A percentile compares a stretch with the other conserved stretches of the same genome.
These are phyloP conservation scores for Salticus scenicus DNA, from an alignment of 2,888 invertebrate species.

Conservation along the genomic window DNA sequence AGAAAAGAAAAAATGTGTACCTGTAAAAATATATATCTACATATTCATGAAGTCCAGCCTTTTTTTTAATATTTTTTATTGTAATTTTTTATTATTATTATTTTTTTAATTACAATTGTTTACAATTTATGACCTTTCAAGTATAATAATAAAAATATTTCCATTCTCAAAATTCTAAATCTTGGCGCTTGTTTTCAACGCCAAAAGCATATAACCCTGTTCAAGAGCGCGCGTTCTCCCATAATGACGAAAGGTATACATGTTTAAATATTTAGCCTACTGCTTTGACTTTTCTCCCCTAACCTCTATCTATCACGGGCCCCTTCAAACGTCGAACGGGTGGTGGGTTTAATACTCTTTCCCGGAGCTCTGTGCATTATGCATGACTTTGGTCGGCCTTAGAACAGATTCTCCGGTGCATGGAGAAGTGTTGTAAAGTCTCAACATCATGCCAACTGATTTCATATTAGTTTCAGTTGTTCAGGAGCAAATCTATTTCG, in stretches of 20 bases:
- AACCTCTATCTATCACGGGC: conserved; percentile 58
- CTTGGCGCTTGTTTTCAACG: conserved; percentile 29
- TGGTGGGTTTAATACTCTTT: conserved; percentile 58
- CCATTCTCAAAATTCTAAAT: too few species aligned
- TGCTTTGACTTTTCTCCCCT: conserved; percentile 68
- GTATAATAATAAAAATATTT: too few species aligned
- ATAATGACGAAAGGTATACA: conserved; percentile 68
- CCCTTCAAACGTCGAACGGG: conserved; percentile 52
- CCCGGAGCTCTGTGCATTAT: conserved; percentile 31
- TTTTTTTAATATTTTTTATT: too few species aligned
- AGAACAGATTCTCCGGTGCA: not conserved
- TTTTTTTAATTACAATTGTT: too few species aligned
- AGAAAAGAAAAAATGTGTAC: too few species aligned
- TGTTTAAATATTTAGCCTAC: conserved; percentile 70
- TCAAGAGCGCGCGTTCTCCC: conserved; percentile 47
- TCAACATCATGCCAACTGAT: not conserved
- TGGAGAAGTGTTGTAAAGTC: not conserved
- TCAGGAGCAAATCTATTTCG: not conserved
- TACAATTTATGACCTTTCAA: too few species aligned
- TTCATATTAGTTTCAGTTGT: not conserved
- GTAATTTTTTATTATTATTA: too few species aligned
- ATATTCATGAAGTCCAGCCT: too few species aligned
- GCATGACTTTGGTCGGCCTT: conserved; percentile 32
- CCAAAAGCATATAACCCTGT: conserved; percentile 43
- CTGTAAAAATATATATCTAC: too few species aligned